A percentile compares a stretch with the other conserved stretches of the same genome.
phyloP scores from a whole-genome alignment of 2,797 vertebrate genomes.

The Tapirus indicus region DNA sequence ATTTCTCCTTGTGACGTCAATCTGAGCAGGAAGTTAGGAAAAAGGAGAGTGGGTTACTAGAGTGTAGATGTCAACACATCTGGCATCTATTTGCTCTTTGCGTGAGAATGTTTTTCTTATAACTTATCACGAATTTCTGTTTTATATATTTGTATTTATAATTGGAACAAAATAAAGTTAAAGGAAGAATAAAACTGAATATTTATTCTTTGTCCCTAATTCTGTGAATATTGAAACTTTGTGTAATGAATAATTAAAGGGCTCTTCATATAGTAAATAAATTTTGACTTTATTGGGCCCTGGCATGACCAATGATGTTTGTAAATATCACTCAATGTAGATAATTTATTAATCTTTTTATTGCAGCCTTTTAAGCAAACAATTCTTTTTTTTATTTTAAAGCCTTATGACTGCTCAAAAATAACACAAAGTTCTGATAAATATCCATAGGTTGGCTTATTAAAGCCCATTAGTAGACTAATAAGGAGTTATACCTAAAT shows the following conservation, averaged over 20 bases:
- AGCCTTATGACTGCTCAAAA: constrained; percentile 6
- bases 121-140: background rate
- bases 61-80: background rate
- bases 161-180: constrained; percentile 25
- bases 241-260: constrained; percentile 24
- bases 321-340: background rate
- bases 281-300: background rate
- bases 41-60: background rate
- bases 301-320: background rate
- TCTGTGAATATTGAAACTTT: background rate
- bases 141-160: background rate
- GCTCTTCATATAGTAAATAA: background rate
- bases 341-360: background rate
- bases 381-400: constrained; percentile 1
- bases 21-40: background rate
- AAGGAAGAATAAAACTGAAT: background rate
- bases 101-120: background rate
- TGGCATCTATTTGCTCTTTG: background rate
- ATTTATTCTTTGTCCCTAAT: background rate
- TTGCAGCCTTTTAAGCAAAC: constrained; percentile 36
- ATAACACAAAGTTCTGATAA: background rate
- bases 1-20: background rate
- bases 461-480: background rate
- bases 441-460: background rate
- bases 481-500: background rate